phyloP scores from a whole-genome alignment of 2,888 invertebrate genomes.

The Drosophila subquinaria region DNA sequence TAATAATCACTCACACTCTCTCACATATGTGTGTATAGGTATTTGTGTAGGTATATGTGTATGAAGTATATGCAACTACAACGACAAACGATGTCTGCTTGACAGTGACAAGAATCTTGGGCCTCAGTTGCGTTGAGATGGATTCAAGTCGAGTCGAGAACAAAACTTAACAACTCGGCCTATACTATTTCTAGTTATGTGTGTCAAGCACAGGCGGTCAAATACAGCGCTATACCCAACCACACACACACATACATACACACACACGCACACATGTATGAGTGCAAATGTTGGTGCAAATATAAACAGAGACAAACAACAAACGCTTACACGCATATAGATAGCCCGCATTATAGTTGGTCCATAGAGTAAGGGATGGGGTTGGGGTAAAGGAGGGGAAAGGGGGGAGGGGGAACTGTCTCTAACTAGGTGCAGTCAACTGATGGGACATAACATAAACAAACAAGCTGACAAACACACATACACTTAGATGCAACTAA shows the following conservation, averaged over 20 bases:
- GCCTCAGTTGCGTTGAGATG: not conserved
- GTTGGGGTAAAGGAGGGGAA: not conserved
- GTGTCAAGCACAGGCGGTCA: slow-evolving; percentile 64
- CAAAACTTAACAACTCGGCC: slow-evolving; percentile 48
- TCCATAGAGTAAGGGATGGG: not conserved
- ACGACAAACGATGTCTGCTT: slow-evolving; percentile 6
- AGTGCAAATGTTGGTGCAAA: slow-evolving; percentile 48
- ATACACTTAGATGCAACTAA: slow-evolving; percentile 33
- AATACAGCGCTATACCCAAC: slow-evolving; percentile 24
- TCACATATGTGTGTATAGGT: not conserved
- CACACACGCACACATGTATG: slow-evolving; percentile 25
- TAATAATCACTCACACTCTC: slow-evolving; percentile 54
- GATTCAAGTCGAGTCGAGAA: slow-evolving; percentile 9
- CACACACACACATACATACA: slow-evolving; percentile 5
- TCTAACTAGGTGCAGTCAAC: slow-evolving; percentile 71
- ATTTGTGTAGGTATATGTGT: not conserved
- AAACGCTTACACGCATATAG: slow-evolving; percentile 75
- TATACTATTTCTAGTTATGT: slow-evolving; percentile 62
- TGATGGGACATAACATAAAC: slow-evolving; percentile 54
- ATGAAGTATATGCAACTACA: not conserved
- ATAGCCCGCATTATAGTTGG: slow-evolving; percentile 72
- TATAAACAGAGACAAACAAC: slow-evolving; percentile 54
- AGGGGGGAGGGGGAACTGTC: slow-evolving; percentile 3
- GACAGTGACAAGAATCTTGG: slow-evolving; percentile 27
- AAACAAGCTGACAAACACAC: slow-evolving; percentile 27